These are phyloP conservation scores for Ormyrus rosae DNA, from an alignment of 2,888 invertebrate species.

Conservation along the genomic window DNA sequence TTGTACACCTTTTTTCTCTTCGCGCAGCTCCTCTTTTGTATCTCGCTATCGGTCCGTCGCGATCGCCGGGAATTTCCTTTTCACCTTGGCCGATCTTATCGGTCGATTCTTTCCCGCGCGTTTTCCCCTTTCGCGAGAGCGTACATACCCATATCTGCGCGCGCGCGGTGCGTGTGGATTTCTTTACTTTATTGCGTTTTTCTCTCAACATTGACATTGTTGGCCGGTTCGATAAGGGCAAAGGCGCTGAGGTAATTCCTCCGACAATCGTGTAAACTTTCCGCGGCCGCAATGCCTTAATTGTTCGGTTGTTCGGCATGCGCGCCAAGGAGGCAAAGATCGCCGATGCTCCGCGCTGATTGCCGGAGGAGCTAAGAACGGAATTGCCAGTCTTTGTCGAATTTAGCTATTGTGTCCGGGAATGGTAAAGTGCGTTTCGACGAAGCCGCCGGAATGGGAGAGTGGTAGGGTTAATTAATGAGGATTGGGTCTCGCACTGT, in stretches of 20 bases:
- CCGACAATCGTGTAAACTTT: constrained; percentile 17
- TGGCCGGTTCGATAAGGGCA: constrained; percentile 41
- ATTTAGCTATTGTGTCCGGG: no score
- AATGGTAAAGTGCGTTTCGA: no score
- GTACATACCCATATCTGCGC: constrained; percentile 4
- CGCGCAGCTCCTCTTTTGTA: constrained; percentile 36
- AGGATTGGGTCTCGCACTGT: no score
- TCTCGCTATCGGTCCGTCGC: constrained; percentile 23
- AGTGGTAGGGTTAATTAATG: neutral
- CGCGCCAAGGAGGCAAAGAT: neutral
- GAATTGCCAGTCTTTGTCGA: no score
- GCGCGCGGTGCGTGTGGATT: constrained; percentile 3
- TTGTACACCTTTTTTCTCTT: neutral
- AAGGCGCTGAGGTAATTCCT: constrained; percentile 35
- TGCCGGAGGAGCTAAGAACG: neutral
- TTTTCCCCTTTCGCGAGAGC: neutral
- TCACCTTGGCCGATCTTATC: constrained; percentile 52
- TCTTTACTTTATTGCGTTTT: constrained; percentile 30
- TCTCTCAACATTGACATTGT: constrained; percentile 56
- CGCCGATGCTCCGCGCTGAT: constrained; percentile 1
- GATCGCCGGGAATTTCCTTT: constrained; percentile 55
- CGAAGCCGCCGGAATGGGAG: no score
- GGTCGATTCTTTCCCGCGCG: constrained; percentile 40
- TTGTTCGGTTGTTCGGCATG: constrained; percentile 27
- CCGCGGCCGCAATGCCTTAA: constrained; percentile 18